Conservation (phyloP, 2,888 invertebrate genomes). For the Euplexia lucipara region DNA sequence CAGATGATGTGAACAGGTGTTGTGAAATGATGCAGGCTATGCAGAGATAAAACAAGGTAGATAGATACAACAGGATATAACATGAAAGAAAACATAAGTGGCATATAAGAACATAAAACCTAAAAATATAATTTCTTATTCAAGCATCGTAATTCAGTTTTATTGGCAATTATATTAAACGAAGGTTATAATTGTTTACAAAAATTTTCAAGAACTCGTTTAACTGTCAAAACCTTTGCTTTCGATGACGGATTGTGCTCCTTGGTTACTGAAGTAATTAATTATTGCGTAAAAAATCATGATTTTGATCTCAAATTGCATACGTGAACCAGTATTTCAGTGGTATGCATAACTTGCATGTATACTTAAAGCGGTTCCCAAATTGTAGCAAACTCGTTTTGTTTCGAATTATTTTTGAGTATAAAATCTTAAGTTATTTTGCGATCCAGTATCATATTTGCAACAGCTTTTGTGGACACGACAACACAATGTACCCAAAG, state of each 20-base stretch:
- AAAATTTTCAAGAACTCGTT: constrained; percentile 36
- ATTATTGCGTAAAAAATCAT: constrained; percentile 24
- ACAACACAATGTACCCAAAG: constrained; percentile 71
- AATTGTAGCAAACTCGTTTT: constrained; percentile 72
- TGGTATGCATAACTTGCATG: constrained; percentile 63
- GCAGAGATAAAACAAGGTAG: too few species aligned
- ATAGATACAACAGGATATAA: too few species aligned
- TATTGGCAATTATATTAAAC: constrained; percentile 11
- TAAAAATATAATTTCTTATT: neutral
- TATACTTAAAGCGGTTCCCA: constrained; percentile 60
- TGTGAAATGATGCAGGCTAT: too few species aligned
- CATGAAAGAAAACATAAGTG: too few species aligned
- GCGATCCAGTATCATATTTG: constrained; percentile 68
- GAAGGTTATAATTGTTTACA: constrained; percentile 36
- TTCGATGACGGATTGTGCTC: constrained; percentile 58
- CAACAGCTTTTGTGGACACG: constrained; percentile 67
- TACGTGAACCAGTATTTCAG: constrained; percentile 69
- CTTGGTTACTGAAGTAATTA: constrained; percentile 37
- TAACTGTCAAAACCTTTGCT: constrained; percentile 36
- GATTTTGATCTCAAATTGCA: constrained; percentile 64
- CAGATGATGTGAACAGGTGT: too few species aligned
- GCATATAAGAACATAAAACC: neutral
- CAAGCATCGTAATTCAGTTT: constrained; percentile 3
- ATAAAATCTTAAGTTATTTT: constrained; percentile 74
- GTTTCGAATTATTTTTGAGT: constrained; percentile 69